Evolutionary conservation across 2,797 vertebrate genomes (phyloP).

Genomic region (Hafferia zeledoni): DNA sequence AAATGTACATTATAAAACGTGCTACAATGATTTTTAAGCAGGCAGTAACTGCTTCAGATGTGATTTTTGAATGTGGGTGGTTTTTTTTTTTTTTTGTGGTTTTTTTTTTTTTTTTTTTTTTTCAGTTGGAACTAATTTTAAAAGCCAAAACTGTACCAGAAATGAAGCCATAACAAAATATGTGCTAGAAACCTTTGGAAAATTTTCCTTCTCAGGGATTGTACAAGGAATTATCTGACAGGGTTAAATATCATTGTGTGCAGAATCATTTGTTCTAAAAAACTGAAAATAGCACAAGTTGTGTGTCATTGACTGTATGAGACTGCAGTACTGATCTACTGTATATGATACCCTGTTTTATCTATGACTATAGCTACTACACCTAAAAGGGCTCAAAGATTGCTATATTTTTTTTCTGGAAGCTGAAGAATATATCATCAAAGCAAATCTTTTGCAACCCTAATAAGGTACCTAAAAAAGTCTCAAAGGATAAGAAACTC

Average conservation of each 20-base stretch:
- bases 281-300: neutral
- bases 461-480: neutral
- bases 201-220: neutral
- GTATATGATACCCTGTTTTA: neutral
- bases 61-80: neutral
- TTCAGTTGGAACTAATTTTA: neutral
- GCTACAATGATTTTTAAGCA: neutral
- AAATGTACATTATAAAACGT: neutral
- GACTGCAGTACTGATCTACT: neutral
- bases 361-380: neutral
- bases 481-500: neutral
- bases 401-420: neutral
- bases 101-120: no score
- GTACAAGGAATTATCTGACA: neutral
- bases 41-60: neutral
- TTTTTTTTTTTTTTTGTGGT: no score
- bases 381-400: neutral
- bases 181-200: neutral
- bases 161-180: neutral
- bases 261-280: neutral
- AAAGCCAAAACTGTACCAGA: neutral
- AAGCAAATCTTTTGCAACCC: neutral
- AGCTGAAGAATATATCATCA: neutral
- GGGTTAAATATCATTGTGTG: neutral
- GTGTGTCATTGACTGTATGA: neutral